These are phyloP conservation scores for Drosophila arizonae DNA, from an alignment of 1,140 invertebrate genomes.

Conservation along the genomic window DNA sequence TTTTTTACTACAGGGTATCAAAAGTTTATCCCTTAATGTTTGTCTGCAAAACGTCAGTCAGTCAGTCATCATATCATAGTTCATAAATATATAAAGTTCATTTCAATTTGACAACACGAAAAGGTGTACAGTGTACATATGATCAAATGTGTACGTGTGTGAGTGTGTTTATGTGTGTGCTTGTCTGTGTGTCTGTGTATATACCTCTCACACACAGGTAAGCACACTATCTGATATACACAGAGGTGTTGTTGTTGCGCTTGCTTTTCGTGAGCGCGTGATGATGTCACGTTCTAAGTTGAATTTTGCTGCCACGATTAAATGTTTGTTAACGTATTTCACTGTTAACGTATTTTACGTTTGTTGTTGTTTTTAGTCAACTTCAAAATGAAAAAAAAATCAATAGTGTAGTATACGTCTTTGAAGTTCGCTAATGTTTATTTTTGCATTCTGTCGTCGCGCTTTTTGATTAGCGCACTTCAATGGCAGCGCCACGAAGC, in stretches of 20 bases:
- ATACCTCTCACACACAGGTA: constrained; percentile 36
- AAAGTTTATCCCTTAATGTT: constrained; percentile 16
- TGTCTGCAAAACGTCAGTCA: constrained; percentile 5
- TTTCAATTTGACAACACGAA: constrained; percentile 45
- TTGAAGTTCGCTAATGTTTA: constrained; percentile 78
- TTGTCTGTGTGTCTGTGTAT: constrained; percentile 28
- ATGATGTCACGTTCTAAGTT: constrained; percentile 82
- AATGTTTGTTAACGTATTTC: constrained; percentile 65
- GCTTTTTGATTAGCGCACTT: constrained; percentile 70
- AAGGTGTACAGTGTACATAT: constrained; percentile 8
- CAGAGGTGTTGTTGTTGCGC: constrained; percentile 28
- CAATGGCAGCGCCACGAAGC: constrained; percentile 35
- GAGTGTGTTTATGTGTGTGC: constrained; percentile 18
- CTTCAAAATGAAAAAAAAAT: constrained; percentile 16
- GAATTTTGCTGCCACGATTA: constrained; percentile 73
- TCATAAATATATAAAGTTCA: constrained; percentile 51
- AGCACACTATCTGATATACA: constrained; percentile 54
- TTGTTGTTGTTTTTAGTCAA: constrained; percentile 37
- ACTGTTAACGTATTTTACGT: constrained; percentile 59
- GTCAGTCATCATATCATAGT: constrained; percentile 32
- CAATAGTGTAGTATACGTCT: constrained; percentile 20
- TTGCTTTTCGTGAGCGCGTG: constrained; percentile 63
- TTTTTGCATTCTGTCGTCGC: constrained; percentile 72
- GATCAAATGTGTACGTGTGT: constrained; percentile 5
- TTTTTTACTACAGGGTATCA: constrained; percentile 14